phyloP scores from a whole-genome alignment of 35 echinoderm and acorn worm species.

The Heliocidaris tuberculata region DNA sequence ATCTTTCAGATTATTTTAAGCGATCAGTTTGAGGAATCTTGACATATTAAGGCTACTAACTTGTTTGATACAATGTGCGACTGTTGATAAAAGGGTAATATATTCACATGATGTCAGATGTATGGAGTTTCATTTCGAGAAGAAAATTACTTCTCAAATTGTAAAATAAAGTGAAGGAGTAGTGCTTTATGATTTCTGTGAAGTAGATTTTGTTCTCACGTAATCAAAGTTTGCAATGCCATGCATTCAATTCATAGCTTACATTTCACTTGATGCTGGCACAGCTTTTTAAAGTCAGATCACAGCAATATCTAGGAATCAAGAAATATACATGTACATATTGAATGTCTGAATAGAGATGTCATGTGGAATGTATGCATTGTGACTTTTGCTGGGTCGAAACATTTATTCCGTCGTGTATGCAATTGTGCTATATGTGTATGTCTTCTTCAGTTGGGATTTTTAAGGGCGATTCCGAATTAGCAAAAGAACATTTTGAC shows the following conservation, averaged over 20 bases:
- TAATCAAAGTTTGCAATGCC: neutral
- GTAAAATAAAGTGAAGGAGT: too few relatives aligned
- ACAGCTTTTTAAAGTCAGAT: neutral
- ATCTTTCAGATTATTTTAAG: neutral
- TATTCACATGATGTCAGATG: too few relatives aligned
- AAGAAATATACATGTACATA: neutral
- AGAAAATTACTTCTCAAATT: too few relatives aligned
- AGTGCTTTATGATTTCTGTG: too few relatives aligned
- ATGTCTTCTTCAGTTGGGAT: too few relatives aligned
- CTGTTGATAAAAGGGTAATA: too few relatives aligned
- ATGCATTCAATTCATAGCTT: neutral
- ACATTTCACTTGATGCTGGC: neutral
- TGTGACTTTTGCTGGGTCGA: neutral
- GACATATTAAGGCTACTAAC: neutral
- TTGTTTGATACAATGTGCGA: too few relatives aligned
- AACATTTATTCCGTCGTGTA: neutral
- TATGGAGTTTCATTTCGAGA: too few relatives aligned
- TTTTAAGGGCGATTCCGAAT: too few relatives aligned
- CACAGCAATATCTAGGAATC: neutral
- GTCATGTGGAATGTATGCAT: neutral
- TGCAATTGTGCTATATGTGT: neutral
- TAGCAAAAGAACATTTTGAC: too few relatives aligned
- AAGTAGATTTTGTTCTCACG: neutral
- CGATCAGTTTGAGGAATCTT: neutral
- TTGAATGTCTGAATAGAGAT: neutral